Percentiles rank a stretch among this genome's conserved stretches.
Conservation (phyloP, 2,797 vertebrate genomes). For the Lacerta bilineata region DNA sequence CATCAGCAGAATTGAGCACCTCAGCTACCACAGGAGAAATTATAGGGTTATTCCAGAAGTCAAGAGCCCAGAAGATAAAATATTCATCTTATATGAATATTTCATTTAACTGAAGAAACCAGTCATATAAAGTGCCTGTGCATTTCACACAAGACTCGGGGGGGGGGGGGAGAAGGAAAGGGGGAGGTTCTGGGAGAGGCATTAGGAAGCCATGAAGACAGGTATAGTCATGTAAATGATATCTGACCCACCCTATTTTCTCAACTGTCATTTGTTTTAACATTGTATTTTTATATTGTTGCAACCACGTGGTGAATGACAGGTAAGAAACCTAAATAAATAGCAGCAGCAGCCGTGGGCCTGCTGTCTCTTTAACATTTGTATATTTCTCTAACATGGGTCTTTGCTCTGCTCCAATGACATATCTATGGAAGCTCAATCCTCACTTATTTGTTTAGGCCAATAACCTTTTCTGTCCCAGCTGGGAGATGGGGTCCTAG, state of each 20-base stretch:
- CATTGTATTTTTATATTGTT: no score
- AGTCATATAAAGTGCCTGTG: neutral
- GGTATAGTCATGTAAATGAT: no score
- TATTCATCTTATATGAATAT: slow-evolving; percentile 30
- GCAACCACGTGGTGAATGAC: no score
- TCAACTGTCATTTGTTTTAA: no score
- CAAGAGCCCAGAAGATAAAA: slow-evolving; percentile 27
- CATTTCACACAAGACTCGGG: neutral
- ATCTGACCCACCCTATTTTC: no score
- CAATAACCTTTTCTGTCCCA: neutral
- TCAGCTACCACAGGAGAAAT: neutral
- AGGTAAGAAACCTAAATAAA: no score
- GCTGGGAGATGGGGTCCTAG: no score
- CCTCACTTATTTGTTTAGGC: neutral
- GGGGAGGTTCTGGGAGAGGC: neutral
- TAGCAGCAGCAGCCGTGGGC: no score
- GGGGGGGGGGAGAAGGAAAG: neutral
- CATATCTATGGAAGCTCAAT: neutral
- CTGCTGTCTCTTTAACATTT: neutral
- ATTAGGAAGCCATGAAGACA: neutral
- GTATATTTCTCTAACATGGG: neutral
- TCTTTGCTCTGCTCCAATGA: neutral
- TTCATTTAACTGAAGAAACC: slow-evolving; percentile 2
- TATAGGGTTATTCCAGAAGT: neutral
- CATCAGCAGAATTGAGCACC: neutral